Percentiles rank a stretch among this genome's conserved stretches.
These are phyloP conservation scores for Aurelia sp. DNA, from an alignment of 30 jellyfish, hydroid and myxozoan species.

Conservation along the genomic window DNA sequence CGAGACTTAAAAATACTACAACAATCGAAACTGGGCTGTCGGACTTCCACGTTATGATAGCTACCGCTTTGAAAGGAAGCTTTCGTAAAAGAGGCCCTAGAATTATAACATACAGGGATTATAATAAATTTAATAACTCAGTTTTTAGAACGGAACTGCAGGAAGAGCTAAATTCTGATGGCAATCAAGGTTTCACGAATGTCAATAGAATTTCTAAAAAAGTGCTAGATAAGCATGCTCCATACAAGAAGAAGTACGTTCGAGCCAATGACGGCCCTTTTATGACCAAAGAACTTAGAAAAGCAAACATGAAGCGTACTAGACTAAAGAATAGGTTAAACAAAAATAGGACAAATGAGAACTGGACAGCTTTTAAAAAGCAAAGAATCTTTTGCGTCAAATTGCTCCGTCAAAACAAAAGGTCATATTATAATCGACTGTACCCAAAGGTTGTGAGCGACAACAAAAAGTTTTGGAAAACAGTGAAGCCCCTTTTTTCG, in stretches of 20 bases:
- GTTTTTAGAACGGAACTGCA: constrained; percentile 20
- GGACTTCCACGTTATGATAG: constrained; percentile 11
- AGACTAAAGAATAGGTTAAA: too few species aligned
- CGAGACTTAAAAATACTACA: neutral
- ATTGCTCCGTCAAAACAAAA: constrained; percentile 15
- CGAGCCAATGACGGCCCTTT: too few species aligned
- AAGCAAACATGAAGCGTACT: too few species aligned
- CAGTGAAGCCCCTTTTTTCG: too few species aligned
- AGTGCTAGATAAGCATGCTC: constrained; percentile 17
- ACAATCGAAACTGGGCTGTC: neutral
- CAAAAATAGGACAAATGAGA: too few species aligned
- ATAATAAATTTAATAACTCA: constrained; percentile 4
- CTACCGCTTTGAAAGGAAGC: constrained; percentile 12
- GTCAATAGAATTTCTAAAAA: neutral
- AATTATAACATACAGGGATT: constrained; percentile 13
- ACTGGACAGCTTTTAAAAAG: neutral
- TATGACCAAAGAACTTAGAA: too few species aligned
- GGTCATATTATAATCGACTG: too few species aligned
- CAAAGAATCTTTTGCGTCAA: constrained; percentile 14
- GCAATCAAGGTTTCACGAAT: neutral
- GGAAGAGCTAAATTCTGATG: constrained; percentile 20
- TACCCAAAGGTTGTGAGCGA: too few species aligned
- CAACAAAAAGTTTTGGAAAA: too few species aligned
- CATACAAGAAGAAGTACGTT: too few species aligned
- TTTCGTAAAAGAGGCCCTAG: constrained; percentile 17